Conservation (phyloP, 2,888 invertebrate species). For the Hybos culiciformis region DNA sequence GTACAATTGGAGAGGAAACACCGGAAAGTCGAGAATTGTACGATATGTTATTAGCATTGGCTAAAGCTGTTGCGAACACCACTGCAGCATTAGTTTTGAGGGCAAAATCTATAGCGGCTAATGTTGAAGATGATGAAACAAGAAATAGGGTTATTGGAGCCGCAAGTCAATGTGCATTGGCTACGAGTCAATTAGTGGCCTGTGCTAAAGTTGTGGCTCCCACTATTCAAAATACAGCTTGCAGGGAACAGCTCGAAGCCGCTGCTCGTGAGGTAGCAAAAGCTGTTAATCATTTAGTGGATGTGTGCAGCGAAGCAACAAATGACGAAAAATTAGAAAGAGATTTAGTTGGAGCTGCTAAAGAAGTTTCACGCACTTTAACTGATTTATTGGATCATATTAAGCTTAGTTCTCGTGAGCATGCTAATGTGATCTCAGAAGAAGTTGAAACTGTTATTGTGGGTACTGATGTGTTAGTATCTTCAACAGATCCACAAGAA, state of each 20-base stretch:
- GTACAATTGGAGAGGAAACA: conserved; percentile 87
- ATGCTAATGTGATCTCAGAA: conserved; percentile 51
- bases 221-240: conserved; percentile 64
- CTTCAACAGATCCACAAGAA: conserved; percentile 77
- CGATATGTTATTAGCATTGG: conserved; percentile 83
- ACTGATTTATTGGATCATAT: conserved; percentile 84
- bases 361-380: conserved; percentile 75
- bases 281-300: conserved; percentile 80
- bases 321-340: conserved; percentile 54
- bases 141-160: conserved; percentile 68
- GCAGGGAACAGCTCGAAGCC: conserved; percentile 80
- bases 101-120: conserved; percentile 91
- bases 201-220: conserved; percentile 90
- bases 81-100: conserved; percentile 92
- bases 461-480: conserved; percentile 77
- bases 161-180: conserved; percentile 92
- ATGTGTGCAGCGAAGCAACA: conserved; percentile 60
- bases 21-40: conserved; percentile 67
- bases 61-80: conserved; percentile 95
- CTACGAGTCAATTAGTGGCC: conserved; percentile 94
- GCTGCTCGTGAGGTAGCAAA: conserved; percentile 87
- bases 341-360: conserved; percentile 71
- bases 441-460: conserved; percentile 84
- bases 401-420: conserved; percentile 51
- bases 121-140: conserved; percentile 51